phyloP scores from a whole-genome alignment of 2,113 vertebrate species.

The Anseranas semipalmata region DNA sequence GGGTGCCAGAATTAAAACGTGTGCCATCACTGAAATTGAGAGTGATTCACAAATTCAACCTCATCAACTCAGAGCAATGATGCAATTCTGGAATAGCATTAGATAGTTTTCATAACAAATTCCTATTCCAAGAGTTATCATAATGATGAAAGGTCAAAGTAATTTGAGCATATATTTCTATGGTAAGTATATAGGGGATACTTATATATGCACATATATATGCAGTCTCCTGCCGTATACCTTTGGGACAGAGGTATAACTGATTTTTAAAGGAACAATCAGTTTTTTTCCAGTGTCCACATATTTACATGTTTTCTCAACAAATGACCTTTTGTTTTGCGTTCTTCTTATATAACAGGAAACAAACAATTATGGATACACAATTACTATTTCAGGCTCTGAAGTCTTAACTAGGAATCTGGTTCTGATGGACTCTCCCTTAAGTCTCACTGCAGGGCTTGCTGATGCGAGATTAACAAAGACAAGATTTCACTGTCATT shows the following conservation, averaged over 20 bases:
- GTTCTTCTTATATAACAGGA: not conserved
- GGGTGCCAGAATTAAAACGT: not conserved
- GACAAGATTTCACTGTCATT: not conserved
- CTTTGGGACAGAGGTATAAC: not conserved
- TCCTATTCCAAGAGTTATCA: not conserved
- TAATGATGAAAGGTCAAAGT: not conserved
- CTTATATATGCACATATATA: not conserved
- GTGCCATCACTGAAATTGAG: not conserved
- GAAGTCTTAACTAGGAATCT: not conserved
- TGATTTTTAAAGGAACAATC: not conserved
- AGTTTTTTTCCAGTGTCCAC: not conserved
- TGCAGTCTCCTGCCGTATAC: not conserved
- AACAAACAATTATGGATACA: not conserved
- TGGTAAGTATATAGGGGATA: not conserved
- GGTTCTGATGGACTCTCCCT: not conserved
- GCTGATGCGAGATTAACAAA: conserved; percentile 9
- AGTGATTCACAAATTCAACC: not conserved
- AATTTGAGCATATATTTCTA: not conserved
- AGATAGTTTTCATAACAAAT: not conserved
- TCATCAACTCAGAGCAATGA: not conserved
- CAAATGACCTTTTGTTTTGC: not conserved
- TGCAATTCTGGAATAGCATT: not conserved
- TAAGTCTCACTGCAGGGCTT: not conserved
- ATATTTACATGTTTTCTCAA: not conserved
- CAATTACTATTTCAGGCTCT: not conserved